Conservation (phyloP, 2,113 vertebrate species). For the Prunella himalayana region DNA sequence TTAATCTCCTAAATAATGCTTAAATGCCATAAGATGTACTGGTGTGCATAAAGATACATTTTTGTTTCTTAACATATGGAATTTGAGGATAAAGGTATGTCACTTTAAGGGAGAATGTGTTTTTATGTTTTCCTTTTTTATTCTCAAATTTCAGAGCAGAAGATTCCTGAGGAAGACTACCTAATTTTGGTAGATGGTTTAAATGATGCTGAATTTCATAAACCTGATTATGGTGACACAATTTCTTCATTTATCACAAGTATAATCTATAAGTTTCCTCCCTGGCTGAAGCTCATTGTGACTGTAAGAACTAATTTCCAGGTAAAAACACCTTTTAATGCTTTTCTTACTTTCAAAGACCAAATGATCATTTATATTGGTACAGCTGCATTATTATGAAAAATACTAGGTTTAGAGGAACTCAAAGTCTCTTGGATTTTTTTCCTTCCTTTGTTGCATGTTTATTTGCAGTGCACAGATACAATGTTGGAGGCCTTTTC, state of each 20-base stretch:
- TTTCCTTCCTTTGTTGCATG: not conserved
- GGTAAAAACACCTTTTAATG: slow-evolving; percentile 73
- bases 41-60: not conserved
- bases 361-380: not conserved
- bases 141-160: slow-evolving; percentile 79
- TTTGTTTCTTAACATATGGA: not conserved
- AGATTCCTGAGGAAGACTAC: slow-evolving; percentile 92
- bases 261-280: slow-evolving; percentile 88
- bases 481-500: not conserved
- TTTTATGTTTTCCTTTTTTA: not conserved
- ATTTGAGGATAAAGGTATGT: not conserved
- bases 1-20: not conserved
- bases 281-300: slow-evolving; percentile 94
- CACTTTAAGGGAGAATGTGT: not conserved
- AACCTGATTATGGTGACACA: slow-evolving; percentile 97
- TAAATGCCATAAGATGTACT: not conserved
- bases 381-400: not conserved
- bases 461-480: not conserved
- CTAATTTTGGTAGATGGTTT: slow-evolving; percentile 94
- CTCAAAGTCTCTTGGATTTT: not conserved
- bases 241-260: slow-evolving; percentile 92
- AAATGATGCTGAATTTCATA: slow-evolving; percentile 98
- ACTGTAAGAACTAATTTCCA: slow-evolving; percentile 90
- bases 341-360: not conserved
- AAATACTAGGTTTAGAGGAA: not conserved